A percentile compares a stretch with the other conserved stretches of the same genome.
phyloP scores from a whole-genome alignment of 2,797 vertebrate genomes.

The Cryptoblepharus egeriae region DNA sequence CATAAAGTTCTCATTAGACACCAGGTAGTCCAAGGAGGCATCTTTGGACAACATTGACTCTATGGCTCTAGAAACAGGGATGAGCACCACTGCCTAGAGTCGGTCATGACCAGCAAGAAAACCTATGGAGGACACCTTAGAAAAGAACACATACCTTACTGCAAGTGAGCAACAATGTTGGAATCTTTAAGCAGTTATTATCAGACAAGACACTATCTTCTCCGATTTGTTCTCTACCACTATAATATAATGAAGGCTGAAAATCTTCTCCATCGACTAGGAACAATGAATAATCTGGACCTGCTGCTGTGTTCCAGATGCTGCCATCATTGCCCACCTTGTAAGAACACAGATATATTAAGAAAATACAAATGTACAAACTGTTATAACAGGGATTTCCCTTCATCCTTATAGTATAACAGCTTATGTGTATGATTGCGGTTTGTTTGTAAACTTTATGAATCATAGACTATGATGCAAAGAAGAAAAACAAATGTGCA shows the following conservation, averaged over 20 bases:
- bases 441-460: neutral
- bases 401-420: no score
- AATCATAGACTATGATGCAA: neutral
- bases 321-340: conserved; percentile 88
- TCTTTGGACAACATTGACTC: no score
- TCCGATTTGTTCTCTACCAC: conserved; percentile 83
- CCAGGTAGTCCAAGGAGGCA: no score
- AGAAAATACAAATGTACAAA: conserved; percentile 14
- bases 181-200: conserved; percentile 80
- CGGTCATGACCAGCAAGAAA: no score
- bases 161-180: conserved; percentile 86
- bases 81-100: no score
- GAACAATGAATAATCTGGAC: conserved; percentile 89
- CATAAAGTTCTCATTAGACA: neutral
- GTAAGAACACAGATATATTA: neutral
- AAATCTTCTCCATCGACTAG: conserved; percentile 92
- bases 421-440: neutral
- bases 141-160: conserved; percentile 84
- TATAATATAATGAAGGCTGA: conserved; percentile 93
- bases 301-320: conserved; percentile 89
- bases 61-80: no score
- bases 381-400: no score
- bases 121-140: no score
- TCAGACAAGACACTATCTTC: conserved; percentile 69
- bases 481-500: neutral